These are phyloP conservation scores for Ispidina lecontei DNA, from an alignment of 2,797 vertebrate genomes.

Conservation along the genomic window DNA sequence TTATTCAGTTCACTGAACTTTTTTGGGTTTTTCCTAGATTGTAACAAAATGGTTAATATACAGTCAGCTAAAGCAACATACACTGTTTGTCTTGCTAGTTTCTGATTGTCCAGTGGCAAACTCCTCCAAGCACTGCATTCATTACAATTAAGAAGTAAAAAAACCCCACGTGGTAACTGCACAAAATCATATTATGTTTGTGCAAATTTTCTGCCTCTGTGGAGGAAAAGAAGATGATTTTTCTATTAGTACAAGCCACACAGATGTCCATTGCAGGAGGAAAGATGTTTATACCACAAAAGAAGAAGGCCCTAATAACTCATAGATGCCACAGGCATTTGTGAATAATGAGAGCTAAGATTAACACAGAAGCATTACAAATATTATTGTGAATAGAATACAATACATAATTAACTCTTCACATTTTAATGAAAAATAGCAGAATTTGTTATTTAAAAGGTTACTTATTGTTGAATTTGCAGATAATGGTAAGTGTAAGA, in stretches of 20 bases:
- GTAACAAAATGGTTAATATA: conserved; percentile 43
- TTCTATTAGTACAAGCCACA: conserved; percentile 15
- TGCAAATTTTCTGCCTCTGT: not conserved
- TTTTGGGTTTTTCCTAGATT: not conserved
- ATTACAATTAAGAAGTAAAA: not conserved
- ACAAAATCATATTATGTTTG: not conserved
- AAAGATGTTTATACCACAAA: conserved; percentile 47
- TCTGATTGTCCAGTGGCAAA: conserved; percentile 19
- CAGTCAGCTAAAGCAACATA: conserved; percentile 40
- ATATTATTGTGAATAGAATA: conserved; percentile 47
- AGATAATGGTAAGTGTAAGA: conserved; percentile 26
- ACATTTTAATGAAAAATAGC: conserved; percentile 59
- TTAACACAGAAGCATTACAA: conserved; percentile 65
- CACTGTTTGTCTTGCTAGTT: conserved; percentile 37
- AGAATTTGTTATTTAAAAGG: conserved; percentile 57
- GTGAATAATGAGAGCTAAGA: conserved; percentile 63
- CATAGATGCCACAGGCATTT: conserved; percentile 45
- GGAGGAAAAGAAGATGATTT: conserved; percentile 20
- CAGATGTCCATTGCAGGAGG: conserved; percentile 38
- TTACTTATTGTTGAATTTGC: conserved; percentile 56
- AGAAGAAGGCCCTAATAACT: conserved; percentile 31
- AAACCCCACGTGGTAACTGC: not conserved
- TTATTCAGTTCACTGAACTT: conserved; percentile 37
- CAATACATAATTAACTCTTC: conserved; percentile 51
- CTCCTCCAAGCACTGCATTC: not conserved